Evolutionary conservation across 2,888 invertebrate species (phyloP), one percentile per base, ranked within the genome.

Genomic region (Parelbella ahira): DNA sequence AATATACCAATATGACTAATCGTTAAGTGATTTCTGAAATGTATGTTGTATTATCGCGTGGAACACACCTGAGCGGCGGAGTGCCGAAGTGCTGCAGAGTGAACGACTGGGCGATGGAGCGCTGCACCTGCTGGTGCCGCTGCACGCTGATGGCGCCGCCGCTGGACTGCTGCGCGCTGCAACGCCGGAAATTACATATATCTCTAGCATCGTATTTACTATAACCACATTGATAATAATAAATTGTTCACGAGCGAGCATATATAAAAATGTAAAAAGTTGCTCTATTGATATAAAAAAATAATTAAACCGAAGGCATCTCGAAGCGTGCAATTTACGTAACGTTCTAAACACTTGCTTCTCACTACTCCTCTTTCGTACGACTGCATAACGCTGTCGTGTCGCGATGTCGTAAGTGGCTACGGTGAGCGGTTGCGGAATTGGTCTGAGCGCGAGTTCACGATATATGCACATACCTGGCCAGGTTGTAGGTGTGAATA

Each of bases 401-500:
- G 20, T 24, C 34, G 23, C 19, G 21, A 11, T 21, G 13, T 28
- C n/a, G 27, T 41, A 27, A 41, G 15, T 13, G 12, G n/a, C n/a
- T 32, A 9, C 11, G 12, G 19, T 10, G 28, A 28, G 12, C 8
- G 5, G 11, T 25, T 24, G 24, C 8, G 7, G 21, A 41, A 33
- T 27, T 13, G 9, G 27, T 34, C 3, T 27, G 12, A 27, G 5
- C 8, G 36, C 12, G 12, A 37, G 8, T 36, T n/a, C n/a, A n/a
- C n/a, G n/a, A n/a, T n/a, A n/a, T n/a, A n/a, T n/a, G n/a, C n/a
- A n/a, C n/a, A n/a, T 63, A 83, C 87, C 86, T 83, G 51, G 84
- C 78, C 44, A 84, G 77, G 80, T 92, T 92, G 69, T 92, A 94
- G 2, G 94, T 92, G 70, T 97, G 96, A 63, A 97, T 92, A 2